phyloP scores from a whole-genome alignment of 64 coral and sea anemone genomes.

The Acropora tenuis region DNA sequence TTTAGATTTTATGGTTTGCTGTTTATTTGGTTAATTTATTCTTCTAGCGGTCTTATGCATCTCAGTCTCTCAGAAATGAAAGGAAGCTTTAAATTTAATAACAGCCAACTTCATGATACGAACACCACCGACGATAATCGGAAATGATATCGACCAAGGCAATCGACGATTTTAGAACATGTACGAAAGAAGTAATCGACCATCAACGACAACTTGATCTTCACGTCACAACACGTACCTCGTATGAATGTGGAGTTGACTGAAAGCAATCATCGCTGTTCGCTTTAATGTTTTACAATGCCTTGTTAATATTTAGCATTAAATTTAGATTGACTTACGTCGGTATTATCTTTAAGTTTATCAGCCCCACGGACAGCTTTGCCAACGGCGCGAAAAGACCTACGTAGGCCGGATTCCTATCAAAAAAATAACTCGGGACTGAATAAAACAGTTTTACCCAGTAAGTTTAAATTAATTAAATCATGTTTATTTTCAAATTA shows the following conservation, averaged over 20 bases:
- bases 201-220: background rate
- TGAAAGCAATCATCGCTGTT: background rate
- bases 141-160: too few species aligned
- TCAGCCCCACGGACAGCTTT: constrained; percentile 33
- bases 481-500: too few species aligned
- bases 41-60: too few species aligned
- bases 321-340: constrained; percentile 11
- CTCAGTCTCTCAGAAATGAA: too few species aligned
- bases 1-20: too few species aligned
- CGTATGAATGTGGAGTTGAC: background rate
- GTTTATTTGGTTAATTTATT: too few species aligned
- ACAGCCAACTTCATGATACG: too few species aligned
- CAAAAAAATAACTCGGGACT: background rate
- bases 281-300: background rate
- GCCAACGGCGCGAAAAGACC: constrained; percentile 87
- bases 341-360: constrained; percentile 30
- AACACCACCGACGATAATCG: too few species aligned
- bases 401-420: constrained; percentile 46
- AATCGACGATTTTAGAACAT: too few species aligned
- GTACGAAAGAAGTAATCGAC: too few species aligned
- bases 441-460: background rate
- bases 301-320: background rate
- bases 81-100: too few species aligned
- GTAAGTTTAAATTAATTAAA: background rate
- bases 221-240: background rate